These are phyloP conservation scores for Portunus trituberculatus DNA, from an alignment of 1,140 invertebrate genomes.

Conservation along the genomic window DNA sequence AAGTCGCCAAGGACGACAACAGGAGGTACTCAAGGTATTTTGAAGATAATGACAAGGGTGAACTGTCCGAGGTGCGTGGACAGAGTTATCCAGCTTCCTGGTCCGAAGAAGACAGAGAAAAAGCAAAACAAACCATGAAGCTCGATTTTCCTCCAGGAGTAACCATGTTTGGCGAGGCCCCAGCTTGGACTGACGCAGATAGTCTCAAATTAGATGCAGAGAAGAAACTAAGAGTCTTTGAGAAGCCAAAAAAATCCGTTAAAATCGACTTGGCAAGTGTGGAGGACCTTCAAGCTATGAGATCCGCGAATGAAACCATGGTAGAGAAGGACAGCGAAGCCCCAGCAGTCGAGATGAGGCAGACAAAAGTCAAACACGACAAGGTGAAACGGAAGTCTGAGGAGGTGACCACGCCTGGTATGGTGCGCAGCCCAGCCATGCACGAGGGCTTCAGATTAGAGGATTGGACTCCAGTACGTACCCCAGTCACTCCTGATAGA, in stretches of 20 bases:
- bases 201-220: slow-evolving; percentile 63
- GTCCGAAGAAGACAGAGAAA: slow-evolving; percentile 85
- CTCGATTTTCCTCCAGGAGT: slow-evolving; percentile 83
- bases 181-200: slow-evolving; percentile 64
- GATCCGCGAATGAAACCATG: slow-evolving; percentile 53
- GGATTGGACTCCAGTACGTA: slow-evolving; percentile 80
- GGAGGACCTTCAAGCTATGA: slow-evolving; percentile 36
- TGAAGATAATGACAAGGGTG: slow-evolving; percentile 69
- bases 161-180: slow-evolving; percentile 79
- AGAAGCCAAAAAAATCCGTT: slow-evolving; percentile 76
- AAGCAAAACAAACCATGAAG: slow-evolving; percentile 86
- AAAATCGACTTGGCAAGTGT: slow-evolving; percentile 66
- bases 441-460: slow-evolving; percentile 81
- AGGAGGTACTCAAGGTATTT: slow-evolving; percentile 72
- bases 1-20: slow-evolving; percentile 68
- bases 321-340: slow-evolving; percentile 5
- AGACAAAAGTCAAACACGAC: slow-evolving; percentile 52
- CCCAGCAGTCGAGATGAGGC: slow-evolving; percentile 34
- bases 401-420: slow-evolving; percentile 79
- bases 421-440: slow-evolving; percentile 80
- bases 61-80: slow-evolving; percentile 46
- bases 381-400: slow-evolving; percentile 78
- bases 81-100: slow-evolving; percentile 57
- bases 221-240: slow-evolving; percentile 76
- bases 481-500: slow-evolving; percentile 78